These are phyloP conservation scores for Champsocephalus esox DNA, from an alignment of 2,797 vertebrate species.

Conservation along the genomic window DNA sequence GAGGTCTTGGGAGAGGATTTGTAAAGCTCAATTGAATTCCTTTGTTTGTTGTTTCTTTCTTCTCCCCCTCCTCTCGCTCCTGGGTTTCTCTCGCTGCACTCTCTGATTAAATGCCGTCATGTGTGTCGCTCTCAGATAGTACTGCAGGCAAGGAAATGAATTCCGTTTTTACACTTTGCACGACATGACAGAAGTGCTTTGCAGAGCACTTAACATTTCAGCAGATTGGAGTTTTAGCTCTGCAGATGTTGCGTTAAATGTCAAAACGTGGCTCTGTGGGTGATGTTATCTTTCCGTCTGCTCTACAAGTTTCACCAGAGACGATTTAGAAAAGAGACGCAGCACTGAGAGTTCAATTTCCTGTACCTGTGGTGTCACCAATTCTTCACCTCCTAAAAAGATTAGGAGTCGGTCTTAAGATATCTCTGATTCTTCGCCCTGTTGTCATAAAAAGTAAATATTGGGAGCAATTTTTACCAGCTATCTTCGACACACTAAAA, in stretches of 20 bases:
- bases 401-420: too few species aligned
- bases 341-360: too few species aligned
- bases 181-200: conserved; percentile 4
- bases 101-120: conserved; percentile 52
- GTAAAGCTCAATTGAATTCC: conserved; percentile 19
- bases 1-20: conserved; percentile 2
- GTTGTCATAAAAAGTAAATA: too few species aligned
- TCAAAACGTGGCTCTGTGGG: too few species aligned
- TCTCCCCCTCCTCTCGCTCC: neutral
- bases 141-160: conserved; percentile 25
- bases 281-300: neutral
- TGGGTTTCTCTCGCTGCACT: neutral
- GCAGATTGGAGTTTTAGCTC: neutral
- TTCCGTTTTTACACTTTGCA: conserved; percentile 4
- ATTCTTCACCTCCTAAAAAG: too few species aligned
- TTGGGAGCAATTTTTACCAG: too few species aligned
- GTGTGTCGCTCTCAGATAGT: conserved; percentile 15
- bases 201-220: conserved; percentile 11
- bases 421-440: too few species aligned
- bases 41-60: neutral
- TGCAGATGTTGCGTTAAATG: neutral
- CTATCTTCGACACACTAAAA: too few species aligned
- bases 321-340: too few species aligned
- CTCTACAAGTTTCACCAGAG: neutral
- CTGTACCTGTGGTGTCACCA: too few species aligned